A percentile compares a stretch with the other conserved stretches of the same genome.
Evolutionary conservation across 64 coral and sea anemone genomes (phyloP).

Genomic region (Anthopleura sola): DNA sequence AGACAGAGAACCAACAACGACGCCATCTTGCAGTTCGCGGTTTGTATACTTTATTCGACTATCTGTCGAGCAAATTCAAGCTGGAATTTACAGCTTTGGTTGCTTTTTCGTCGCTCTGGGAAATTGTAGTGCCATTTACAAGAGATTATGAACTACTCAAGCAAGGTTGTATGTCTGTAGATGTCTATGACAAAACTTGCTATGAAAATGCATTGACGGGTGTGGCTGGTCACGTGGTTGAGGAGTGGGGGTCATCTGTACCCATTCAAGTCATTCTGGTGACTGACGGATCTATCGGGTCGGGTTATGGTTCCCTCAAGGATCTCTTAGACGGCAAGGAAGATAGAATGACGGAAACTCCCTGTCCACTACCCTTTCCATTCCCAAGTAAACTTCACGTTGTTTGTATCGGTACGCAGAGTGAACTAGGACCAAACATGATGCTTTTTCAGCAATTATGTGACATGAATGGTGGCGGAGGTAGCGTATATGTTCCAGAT

Average conservation of each 20-base stretch:
- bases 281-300: slow-evolving; percentile 84
- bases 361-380: slow-evolving; percentile 73
- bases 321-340: slow-evolving; percentile 74
- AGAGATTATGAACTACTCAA: slow-evolving; percentile 89
- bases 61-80: slow-evolving; percentile 80
- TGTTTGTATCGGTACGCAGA: slow-evolving; percentile 59
- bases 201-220: slow-evolving; percentile 93
- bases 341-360: slow-evolving; percentile 45
- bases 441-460: slow-evolving; percentile 88
- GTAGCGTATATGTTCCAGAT: slow-evolving; percentile 91
- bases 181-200: slow-evolving; percentile 89
- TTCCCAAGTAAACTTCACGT: slow-evolving; percentile 96
- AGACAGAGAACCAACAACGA: slow-evolving; percentile 56
- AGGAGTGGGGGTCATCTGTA: slow-evolving; percentile 96
- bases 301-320: slow-evolving; percentile 70
- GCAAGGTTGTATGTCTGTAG: slow-evolving; percentile 94
- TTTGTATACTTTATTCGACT: slow-evolving; percentile 88
- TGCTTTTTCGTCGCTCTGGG: slow-evolving; percentile 97
- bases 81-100: slow-evolving; percentile 92
- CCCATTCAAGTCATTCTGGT: slow-evolving; percentile 88
- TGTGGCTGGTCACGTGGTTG: slow-evolving; percentile 87
- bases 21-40: slow-evolving; percentile 81
- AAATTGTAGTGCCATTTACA: slow-evolving; percentile 93
- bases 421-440: slow-evolving; percentile 50
- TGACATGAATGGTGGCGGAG: slow-evolving; percentile 71